phyloP scores from a whole-genome alignment of 2,888 invertebrate genomes.

The Epinotia brunnichana region DNA sequence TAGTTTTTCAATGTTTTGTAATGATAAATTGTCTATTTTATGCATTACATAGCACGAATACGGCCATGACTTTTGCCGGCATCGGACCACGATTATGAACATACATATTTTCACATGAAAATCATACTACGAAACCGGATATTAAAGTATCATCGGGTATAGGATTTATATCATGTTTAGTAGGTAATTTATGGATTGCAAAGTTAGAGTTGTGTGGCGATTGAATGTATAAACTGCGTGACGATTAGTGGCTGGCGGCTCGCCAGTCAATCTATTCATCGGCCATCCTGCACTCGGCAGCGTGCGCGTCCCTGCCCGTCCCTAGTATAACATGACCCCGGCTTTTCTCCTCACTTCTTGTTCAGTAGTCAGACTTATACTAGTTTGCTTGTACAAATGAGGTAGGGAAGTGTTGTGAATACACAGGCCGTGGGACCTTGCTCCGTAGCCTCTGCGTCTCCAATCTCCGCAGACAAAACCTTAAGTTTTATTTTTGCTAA shows the following conservation, averaged over 20 bases:
- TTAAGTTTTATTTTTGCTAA: slow-evolving; percentile 1
- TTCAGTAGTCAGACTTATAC: background rate
- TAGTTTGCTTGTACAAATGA: background rate
- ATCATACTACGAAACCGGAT: background rate
- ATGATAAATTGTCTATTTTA: no score
- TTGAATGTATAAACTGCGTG: slow-evolving; percentile 70
- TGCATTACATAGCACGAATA: background rate
- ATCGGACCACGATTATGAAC: background rate
- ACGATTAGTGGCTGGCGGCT: slow-evolving; percentile 74
- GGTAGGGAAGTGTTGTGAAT: background rate
- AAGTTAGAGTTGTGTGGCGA: slow-evolving; percentile 48
- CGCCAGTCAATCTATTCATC: slow-evolving; percentile 59
- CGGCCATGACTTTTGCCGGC: background rate
- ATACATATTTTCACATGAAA: background rate
- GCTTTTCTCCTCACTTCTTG: background rate
- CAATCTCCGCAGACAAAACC: slow-evolving; percentile 43
- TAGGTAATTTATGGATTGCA: slow-evolving; percentile 29
- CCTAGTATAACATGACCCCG: background rate
- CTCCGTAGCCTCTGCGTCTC: slow-evolving; percentile 57
- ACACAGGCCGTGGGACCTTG: slow-evolving; percentile 34
- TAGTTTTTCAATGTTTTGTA: no score
- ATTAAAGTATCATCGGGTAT: background rate
- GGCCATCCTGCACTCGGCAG: background rate
- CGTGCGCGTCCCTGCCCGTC: background rate
- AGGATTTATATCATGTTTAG: slow-evolving; percentile 3